These are phyloP conservation scores for Saxidomus purpurata DNA, from an alignment of 1,140 invertebrate genomes.

Conservation along the genomic window DNA sequence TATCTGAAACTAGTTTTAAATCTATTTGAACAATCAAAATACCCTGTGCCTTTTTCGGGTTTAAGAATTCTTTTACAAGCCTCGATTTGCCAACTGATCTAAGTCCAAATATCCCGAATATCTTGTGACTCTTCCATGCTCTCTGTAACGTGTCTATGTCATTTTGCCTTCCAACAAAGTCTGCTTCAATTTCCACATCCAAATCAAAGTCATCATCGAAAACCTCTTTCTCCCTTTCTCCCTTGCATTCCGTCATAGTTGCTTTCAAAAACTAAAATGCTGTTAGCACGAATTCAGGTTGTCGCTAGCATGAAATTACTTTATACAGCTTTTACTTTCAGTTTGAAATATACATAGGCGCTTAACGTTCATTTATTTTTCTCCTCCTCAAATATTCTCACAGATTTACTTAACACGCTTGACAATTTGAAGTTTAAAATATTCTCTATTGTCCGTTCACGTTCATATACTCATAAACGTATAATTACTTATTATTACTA, in stretches of 20 bases:
- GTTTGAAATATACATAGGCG: no score
- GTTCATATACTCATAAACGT: no score
- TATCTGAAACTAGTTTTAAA: neutral
- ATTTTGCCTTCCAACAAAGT: slow-evolving; percentile 44
- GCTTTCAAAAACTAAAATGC: no score
- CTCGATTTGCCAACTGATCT: slow-evolving; percentile 63
- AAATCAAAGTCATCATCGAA: slow-evolving; percentile 23
- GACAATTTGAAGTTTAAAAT: no score
- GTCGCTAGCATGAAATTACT: no score
- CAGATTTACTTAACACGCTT: no score
- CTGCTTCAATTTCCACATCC: slow-evolving; percentile 24
- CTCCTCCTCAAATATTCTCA: no score
- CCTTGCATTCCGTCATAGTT: neutral
- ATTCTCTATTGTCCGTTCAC: no score
- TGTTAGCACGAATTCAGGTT: no score
- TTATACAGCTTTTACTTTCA: no score
- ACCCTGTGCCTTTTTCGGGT: neutral
- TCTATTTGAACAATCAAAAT: slow-evolving; percentile 22
- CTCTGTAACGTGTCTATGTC: slow-evolving; percentile 9
- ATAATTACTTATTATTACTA: no score
- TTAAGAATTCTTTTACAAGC: slow-evolving; percentile 39
- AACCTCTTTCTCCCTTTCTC: neutral
- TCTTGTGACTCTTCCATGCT: slow-evolving; percentile 24
- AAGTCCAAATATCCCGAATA: slow-evolving; percentile 63
- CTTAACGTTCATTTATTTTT: no score